Base-by-base conservation (phyloP, 2,888 invertebrate species). In the Tridacna gigas region DNA sequence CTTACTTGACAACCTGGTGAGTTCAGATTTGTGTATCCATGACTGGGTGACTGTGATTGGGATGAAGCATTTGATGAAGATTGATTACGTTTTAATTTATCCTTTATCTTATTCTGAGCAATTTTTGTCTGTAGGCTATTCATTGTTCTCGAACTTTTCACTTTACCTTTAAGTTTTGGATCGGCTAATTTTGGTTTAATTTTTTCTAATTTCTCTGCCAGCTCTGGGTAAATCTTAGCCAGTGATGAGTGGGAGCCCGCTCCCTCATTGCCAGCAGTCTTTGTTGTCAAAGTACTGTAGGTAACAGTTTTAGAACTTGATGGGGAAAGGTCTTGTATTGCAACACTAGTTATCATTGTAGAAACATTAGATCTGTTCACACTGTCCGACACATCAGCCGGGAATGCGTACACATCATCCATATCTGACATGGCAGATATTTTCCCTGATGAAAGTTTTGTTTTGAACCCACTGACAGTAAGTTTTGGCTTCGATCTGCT, bases 111-210 rank as follows among this genome's bases (percentile, higher is more conserved):
- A 86, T 94, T 95, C 86, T 95, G 94, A 82, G 95, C 95, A 85
- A 95, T 95, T 91, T 94, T 94, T 56, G 94, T 94, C 88, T 95
- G 94, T 69, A 95, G 88, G 80, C 94, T 92, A 86, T 94, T 94
- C 93, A 95, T 93, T 51, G 94, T 94, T 75, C 94, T 90, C n/a
- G 94, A 94, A 83, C 91, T 93, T 71, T 90, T 88, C 61, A 86
- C 89, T 79, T 91, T 90, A 47, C 91, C 90, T 84, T 90, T 91
- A 4, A 86, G 86, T 78, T 91, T 90, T 25, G 90, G 82, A 65
- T 92, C 93, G 28, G 89, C 82, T 18, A 71, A 15, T 77, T 90
- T 92, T 20, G 91, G 91, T 82, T 91, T 91, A 13, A 91, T 90
- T 80, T 92, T 91, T 77, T 94, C 94, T 73, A 94, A 83, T 83